These are phyloP conservation scores for Papilio xuthus DNA, from an alignment of 1,140 invertebrate species.

Conservation along the genomic window DNA sequence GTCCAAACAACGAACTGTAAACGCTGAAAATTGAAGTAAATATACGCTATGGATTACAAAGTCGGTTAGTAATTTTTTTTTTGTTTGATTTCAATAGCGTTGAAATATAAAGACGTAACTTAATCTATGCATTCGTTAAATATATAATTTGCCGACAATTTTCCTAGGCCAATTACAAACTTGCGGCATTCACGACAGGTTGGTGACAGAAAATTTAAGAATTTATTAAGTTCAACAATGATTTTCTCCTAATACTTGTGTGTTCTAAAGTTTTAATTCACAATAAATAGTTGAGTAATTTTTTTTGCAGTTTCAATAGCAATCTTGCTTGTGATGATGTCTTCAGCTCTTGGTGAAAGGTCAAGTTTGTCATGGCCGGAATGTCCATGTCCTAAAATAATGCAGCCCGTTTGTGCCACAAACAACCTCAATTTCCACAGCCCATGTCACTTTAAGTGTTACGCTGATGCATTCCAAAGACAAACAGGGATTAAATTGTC, in stretches of 20 bases:
- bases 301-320: conserved; percentile 21
- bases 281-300: no score
- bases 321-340: conserved; percentile 16
- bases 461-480: conserved; percentile 2
- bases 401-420: conserved; percentile 5
- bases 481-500: background rate
- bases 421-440: background rate
- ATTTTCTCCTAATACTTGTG: no score
- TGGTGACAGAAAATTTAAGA: background rate
- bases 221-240: no score
- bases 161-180: no score
- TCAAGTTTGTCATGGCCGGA: background rate
- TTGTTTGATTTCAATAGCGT: background rate
- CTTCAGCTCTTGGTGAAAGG: background rate
- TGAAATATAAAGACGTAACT: background rate
- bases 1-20: background rate
- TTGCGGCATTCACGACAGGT: background rate
- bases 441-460: conserved; percentile 27
- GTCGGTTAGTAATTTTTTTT: background rate
- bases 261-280: no score
- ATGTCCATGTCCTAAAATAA: conserved; percentile 21
- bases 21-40: background rate
- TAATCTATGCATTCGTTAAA: background rate
- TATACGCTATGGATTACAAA: background rate
- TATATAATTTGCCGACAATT: no score